These are phyloP conservation scores for Xiphydria camelus DNA, from an alignment of 2,888 invertebrate species.

Conservation along the genomic window DNA sequence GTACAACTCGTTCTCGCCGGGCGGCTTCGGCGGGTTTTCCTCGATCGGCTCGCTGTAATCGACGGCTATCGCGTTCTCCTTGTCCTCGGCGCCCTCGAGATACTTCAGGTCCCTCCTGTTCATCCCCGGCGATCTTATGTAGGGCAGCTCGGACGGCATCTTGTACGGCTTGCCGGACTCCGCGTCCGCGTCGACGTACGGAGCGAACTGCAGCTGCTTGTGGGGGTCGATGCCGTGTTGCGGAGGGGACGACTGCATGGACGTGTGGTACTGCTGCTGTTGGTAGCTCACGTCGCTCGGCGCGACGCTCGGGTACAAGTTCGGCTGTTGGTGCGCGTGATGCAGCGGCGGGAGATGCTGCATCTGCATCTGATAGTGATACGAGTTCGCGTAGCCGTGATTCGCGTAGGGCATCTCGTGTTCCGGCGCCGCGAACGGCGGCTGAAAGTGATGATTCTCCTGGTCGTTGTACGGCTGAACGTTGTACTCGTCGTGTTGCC, in stretches of 20 bases:
- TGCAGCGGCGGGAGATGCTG: conserved; percentile 42
- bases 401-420: conserved; percentile 42
- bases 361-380: conserved; percentile 41
- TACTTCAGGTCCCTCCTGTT: conserved; percentile 53
- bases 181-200: conserved; percentile 38
- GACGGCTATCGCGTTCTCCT: conserved; percentile 48
- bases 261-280: conserved; percentile 33
- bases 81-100: conserved; percentile 51
- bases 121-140: conserved; percentile 53
- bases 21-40: conserved; percentile 37
- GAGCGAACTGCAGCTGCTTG: conserved; percentile 43
- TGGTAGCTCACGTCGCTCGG: conserved; percentile 40
- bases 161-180: conserved; percentile 44
- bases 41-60: conserved; percentile 45
- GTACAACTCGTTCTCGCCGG: conserved; percentile 41
- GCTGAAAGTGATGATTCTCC: conserved; percentile 49
- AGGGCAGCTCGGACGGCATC: conserved; percentile 50
- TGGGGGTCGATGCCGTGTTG: conserved; percentile 36
- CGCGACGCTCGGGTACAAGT: conserved; percentile 33
- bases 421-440: conserved; percentile 39
- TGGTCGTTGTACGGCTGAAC: conserved; percentile 49
- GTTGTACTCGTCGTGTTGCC: conserved; percentile 28
- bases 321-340: conserved; percentile 37
- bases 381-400: conserved; percentile 44
- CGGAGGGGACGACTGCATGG: conserved; percentile 17